Percentiles rank a stretch among this genome's conserved stretches.
Evolutionary conservation across 2,888 invertebrate species (phyloP).

Genomic region (Drosophila yooni): DNA sequence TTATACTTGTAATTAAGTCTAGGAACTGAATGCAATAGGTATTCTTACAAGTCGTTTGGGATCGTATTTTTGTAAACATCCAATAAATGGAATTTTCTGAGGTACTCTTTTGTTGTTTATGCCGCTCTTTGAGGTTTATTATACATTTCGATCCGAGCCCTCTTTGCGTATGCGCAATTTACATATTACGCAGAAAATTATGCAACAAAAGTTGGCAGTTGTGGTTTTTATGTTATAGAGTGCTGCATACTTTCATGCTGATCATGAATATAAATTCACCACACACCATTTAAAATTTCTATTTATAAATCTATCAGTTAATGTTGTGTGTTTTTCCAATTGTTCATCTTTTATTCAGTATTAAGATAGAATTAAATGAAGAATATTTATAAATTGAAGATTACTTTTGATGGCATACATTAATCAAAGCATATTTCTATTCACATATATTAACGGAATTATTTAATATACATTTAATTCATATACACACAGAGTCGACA

Average conservation of each 20-base stretch:
- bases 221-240: background rate
- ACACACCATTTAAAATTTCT: background rate
- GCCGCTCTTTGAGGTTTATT: background rate
- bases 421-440: conserved; percentile 21
- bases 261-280: conserved; percentile 20
- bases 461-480: conserved; percentile 51
- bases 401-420: background rate
- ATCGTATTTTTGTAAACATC: conserved; percentile 31
- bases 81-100: conserved; percentile 49
- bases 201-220: conserved; percentile 21
- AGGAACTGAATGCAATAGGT: conserved; percentile 18
- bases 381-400: background rate
- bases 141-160: background rate
- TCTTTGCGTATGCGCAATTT: conserved; percentile 20
- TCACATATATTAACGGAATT: conserved; percentile 38
- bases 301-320: background rate
- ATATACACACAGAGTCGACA: conserved; percentile 58
- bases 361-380: background rate
- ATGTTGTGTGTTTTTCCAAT: background rate
- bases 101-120: background rate
- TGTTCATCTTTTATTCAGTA: background rate
- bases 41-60: conserved; percentile 47
- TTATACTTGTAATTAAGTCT: conserved; percentile 15
- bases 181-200: conserved; percentile 28
- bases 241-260: conserved; percentile 44